phyloP scores from a whole-genome alignment of 1,140 invertebrate genomes.

The Drosophila azteca region DNA sequence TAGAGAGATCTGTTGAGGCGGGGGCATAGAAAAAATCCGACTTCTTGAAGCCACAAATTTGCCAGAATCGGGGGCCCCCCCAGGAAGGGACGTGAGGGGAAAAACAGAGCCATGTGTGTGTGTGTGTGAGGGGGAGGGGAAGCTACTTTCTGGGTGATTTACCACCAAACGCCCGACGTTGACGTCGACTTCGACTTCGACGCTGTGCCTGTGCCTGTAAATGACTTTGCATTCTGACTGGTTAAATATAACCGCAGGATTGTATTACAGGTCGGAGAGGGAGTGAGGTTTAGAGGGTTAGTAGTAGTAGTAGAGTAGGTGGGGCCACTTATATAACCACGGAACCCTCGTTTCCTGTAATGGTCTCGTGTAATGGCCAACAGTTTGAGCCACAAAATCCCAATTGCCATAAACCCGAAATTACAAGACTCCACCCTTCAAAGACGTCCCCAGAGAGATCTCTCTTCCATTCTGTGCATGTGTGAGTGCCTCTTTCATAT shows the following conservation, averaged over 20 bases:
- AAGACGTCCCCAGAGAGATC: conserved; percentile 32
- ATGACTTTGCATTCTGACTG: conserved; percentile 83
- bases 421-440: conserved; percentile 76
- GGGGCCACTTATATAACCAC: too few species aligned
- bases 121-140: conserved; percentile 4
- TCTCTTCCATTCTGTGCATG: too few species aligned
- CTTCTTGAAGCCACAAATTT: conserved; percentile 84
- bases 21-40: conserved; percentile 79
- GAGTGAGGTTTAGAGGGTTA: background rate
- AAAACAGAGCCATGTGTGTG: background rate
- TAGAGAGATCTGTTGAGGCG: conserved; percentile 5
- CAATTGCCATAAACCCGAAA: conserved; percentile 28
- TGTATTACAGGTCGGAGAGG: conserved; percentile 47
- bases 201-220: conserved; percentile 33
- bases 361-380: conserved; percentile 32
- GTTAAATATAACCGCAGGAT: conserved; percentile 84
- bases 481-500: too few species aligned
- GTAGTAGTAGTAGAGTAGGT: background rate
- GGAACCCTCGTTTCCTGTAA: too few species aligned
- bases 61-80: conserved; percentile 32
- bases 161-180: conserved; percentile 31
- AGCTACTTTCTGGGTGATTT: conserved; percentile 18
- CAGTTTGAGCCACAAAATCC: conserved; percentile 46
- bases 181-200: conserved; percentile 15
- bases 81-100: background rate